Evolutionary conservation across 2,888 invertebrate genomes (phyloP).

Genomic region (Zaprionus obscuricornis): DNA sequence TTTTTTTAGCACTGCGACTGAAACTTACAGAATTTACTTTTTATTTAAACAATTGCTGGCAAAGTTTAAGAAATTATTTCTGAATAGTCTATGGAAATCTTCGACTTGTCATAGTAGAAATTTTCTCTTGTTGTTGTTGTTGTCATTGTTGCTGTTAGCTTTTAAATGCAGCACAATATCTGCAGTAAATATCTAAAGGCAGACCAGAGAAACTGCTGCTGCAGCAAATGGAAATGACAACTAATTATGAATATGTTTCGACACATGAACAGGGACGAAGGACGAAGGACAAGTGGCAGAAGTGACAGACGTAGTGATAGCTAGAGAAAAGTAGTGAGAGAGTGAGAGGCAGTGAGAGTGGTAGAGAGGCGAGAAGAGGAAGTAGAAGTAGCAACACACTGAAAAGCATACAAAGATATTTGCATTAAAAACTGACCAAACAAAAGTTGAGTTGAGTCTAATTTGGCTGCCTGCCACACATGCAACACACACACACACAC

Average conservation of each 20-base stretch:
- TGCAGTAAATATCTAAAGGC: conserved; percentile 4
- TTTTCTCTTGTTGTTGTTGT: too few relatives aligned
- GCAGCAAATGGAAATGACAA: conserved; percentile 53
- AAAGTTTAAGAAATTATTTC: too few relatives aligned
- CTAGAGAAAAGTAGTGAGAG: background rate
- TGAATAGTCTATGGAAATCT: too few relatives aligned
- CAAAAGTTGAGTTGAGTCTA: conserved; percentile 69
- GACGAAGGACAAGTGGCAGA: too few relatives aligned
- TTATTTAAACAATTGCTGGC: too few relatives aligned
- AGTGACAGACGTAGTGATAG: background rate
- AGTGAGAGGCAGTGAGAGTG: background rate
- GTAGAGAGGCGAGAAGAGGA: background rate
- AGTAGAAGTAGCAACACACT: too few relatives aligned
- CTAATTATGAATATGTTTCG: conserved; percentile 76
- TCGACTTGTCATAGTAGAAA: too few relatives aligned
- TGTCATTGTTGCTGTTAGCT: too few relatives aligned
- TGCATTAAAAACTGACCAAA: conserved; percentile 76
- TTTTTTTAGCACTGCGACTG: too few relatives aligned
- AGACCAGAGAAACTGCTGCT: conserved; percentile 16
- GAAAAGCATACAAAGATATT: conserved; percentile 29
- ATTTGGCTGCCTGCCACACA: conserved; percentile 62
- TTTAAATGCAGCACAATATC: conserved; percentile 4
- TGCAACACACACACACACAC: conserved; percentile 13
- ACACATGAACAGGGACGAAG: conserved; percentile 50
- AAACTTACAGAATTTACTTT: too few relatives aligned